Evolutionary conservation across 2,113 vertebrate species (phyloP), one percentile per base, ranked within the genome.

Genomic region (Okapia johnstoni): DNA sequence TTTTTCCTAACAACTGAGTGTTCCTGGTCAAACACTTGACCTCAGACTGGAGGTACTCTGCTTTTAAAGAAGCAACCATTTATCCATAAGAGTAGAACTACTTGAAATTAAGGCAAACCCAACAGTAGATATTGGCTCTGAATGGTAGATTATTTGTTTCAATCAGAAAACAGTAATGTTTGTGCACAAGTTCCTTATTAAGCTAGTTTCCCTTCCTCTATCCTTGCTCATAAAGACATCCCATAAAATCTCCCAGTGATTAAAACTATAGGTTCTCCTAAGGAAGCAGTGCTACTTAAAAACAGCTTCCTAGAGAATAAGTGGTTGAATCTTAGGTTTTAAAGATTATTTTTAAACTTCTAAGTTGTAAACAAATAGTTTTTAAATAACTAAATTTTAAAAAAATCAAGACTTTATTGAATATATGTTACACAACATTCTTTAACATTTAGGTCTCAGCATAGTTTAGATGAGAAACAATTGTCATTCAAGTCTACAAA

Each of bases 351-450:
- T 63, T 96, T 90, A 81, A 94, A 90, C 81, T 40, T 92, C 57
- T 97, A 93, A 79, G 92, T 93, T 55, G 73, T 80, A 73, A 96
- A 79, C 63, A 77, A 60, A 77, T 30, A 60, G 36, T 96, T 97
- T 98, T 98, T 97, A 98, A 98, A 98, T 98, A 98, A 98, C 98
- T 98, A 98, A 98, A 86, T 94, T 92, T 85, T 73, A 97, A 96
- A 99, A 98, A 99, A 99, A 99, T 98, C 98, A 98, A 99, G 98
- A 98, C 98, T 99, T 99, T 99, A 99, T 99, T 99, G 99, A 97
- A 99, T 99, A 99, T 98, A 98, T 98, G 98, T 99, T 98, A 98
- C 98, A 99, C 99, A 98, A 99, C 98, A 99, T 99, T 99, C 98
- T 99, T 99, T 98, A 99, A 99, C 99, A 99, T 98, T 99, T 98